A percentile compares a stretch with the other conserved stretches of the same genome.
phyloP scores from a whole-genome alignment of 2,113 vertebrate genomes.

The Ailurus styani region DNA sequence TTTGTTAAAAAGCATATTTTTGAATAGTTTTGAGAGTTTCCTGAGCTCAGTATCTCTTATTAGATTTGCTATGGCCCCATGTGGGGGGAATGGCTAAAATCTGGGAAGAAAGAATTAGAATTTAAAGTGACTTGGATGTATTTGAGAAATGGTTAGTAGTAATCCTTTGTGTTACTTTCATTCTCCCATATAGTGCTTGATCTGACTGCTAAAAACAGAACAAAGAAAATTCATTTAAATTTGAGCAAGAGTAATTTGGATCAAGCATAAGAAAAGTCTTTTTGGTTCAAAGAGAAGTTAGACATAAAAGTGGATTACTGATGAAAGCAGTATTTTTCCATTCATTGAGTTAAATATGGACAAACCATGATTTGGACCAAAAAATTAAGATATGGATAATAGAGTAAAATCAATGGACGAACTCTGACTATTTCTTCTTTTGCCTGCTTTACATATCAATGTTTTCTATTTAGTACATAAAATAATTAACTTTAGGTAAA shows the following conservation, averaged over 20 bases:
- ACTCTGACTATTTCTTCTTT: neutral
- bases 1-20: slow-evolving; percentile 13
- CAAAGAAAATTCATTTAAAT: slow-evolving; percentile 53
- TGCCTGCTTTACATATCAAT: neutral
- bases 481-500: neutral
- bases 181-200: neutral
- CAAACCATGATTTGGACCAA: neutral
- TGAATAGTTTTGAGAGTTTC: neutral
- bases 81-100: neutral
- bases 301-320: slow-evolving; percentile 51
- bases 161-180: neutral
- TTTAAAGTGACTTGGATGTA: slow-evolving; percentile 3
- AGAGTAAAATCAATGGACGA: neutral
- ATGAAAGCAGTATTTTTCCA: slow-evolving; percentile 26
- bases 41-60: neutral
- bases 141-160: neutral
- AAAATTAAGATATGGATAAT: neutral
- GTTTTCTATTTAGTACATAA: neutral
- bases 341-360: slow-evolving; percentile 32
- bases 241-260: slow-evolving; percentile 49
- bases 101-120: neutral
- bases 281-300: slow-evolving; percentile 48
- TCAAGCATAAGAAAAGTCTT: slow-evolving; percentile 28
- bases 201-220: slow-evolving; percentile 45
- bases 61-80: neutral